A percentile compares a stretch with the other conserved stretches of the same genome.
phyloP scores from a whole-genome alignment of 2,797 vertebrate species.

The Neopelma chrysocephalum region DNA sequence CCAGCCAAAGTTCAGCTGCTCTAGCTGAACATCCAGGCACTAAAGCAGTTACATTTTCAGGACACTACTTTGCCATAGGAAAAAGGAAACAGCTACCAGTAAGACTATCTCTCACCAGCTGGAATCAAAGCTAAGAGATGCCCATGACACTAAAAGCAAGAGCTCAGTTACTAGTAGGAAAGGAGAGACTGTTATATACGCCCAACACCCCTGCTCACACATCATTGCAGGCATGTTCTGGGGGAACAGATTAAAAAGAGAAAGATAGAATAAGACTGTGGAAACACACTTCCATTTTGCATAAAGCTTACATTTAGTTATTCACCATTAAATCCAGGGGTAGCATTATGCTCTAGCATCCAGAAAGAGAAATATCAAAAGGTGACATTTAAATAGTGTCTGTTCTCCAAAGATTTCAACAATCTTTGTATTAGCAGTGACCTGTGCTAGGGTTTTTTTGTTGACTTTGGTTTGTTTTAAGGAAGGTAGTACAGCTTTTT shows the following conservation, averaged over 20 bases:
- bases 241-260: background rate
- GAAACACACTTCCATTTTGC: background rate
- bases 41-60: background rate
- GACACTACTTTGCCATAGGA: background rate
- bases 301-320: background rate
- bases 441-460: background rate
- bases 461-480: background rate
- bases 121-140: background rate
- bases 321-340: background rate
- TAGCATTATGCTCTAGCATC: background rate
- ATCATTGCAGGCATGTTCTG: background rate
- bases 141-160: background rate
- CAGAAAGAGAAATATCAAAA: background rate
- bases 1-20: background rate
- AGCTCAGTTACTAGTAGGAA: background rate
- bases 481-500: background rate
- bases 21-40: background rate
- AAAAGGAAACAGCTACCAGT: background rate
- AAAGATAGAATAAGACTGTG: background rate
- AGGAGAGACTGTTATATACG: background rate
- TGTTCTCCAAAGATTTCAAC: background rate
- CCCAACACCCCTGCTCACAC: background rate
- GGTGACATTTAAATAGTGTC: background rate
- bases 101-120: rapidly evolving
- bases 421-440: background rate